Conservation (phyloP, 2,113 vertebrate species). For the Acinonyx jubatus region DNA sequence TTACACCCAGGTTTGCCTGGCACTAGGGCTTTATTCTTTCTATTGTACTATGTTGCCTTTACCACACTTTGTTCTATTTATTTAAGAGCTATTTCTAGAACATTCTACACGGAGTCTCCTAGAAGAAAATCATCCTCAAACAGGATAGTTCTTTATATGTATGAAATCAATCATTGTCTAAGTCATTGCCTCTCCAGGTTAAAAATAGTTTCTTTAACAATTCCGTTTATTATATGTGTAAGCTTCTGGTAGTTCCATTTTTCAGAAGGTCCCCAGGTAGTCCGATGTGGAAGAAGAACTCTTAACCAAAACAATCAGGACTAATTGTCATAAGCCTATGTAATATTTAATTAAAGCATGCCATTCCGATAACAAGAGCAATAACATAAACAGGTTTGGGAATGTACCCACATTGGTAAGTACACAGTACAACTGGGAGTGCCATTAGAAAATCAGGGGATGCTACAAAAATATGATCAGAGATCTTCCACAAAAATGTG, state of each 20-base stretch:
- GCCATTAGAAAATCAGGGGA: background rate
- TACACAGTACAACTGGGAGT: background rate
- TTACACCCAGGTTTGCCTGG: conserved; percentile 39
- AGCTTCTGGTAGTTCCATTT: background rate
- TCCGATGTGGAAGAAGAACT: background rate
- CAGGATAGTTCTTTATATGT: background rate
- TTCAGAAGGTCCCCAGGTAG: background rate
- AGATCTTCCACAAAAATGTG: background rate
- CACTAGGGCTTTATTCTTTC: conserved; percentile 19
- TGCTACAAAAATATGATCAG: background rate
- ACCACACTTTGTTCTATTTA: conserved; percentile 38
- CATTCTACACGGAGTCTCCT: conserved; percentile 18
- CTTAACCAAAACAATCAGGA: background rate
- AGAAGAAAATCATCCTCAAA: conserved; percentile 49
- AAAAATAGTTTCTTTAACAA: background rate
- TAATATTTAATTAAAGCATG: background rate
- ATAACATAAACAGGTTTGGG: background rate
- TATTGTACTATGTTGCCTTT: conserved; percentile 3
- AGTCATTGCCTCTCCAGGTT: background rate
- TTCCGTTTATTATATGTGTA: background rate
- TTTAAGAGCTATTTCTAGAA: conserved; percentile 55
- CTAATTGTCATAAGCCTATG: background rate
- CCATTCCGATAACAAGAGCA: background rate
- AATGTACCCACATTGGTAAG: background rate
- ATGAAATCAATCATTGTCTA: conserved; percentile 13